Evolutionary conservation across 2,113 vertebrate species (phyloP), one percentile per base, ranked within the genome.

Genomic region (Noturus placidus): DNA sequence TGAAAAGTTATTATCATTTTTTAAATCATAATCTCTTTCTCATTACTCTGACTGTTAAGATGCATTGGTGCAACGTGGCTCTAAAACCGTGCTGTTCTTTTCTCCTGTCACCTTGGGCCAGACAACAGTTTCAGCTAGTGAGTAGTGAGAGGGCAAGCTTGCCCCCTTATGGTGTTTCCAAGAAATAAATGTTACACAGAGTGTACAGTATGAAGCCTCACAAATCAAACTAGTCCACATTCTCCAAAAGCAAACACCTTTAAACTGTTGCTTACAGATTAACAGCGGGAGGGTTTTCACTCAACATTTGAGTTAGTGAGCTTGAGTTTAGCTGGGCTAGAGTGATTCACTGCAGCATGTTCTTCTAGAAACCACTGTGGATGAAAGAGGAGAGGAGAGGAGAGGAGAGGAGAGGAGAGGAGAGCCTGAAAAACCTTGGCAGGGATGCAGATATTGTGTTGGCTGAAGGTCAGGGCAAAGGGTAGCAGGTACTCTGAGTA

Each of bases 131-230:
- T 27, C 82, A 59, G 50, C 85, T 70, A n/a, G 65, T 88, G 77
- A 82, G 65, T 35, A 82, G 69, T 56, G 35, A 90, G 91, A 97
- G 95, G 94, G 92, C 92, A 96, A 97, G 94, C 95, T 93, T 96
- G 96, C 96, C 97, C 96, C 94, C 96, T 97, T 96, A 95, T 95
- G 97, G 96, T 93, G 86, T 86, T 91, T 91, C 54, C 88, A 92
- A 91, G 84, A 77, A 92, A 65, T 87, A 85, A 52, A 91, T 92
- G 92, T 89, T 15, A 82, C 65, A 59, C 87, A 89, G 77, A 80
- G 89, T 91, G 91, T 88, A 46, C 42, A 46, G 42, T 46, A 89
- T 38, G 61, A 88, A n/a, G 57, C 56, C 78, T 38, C 59, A 42
- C 35, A 77, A 52, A 74, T 72, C 54, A 82, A 67, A 63, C 20